Evolutionary conservation across 2,888 invertebrate genomes (phyloP), one percentile per base, ranked within the genome.

Genomic region (Cheilosia grossa): DNA sequence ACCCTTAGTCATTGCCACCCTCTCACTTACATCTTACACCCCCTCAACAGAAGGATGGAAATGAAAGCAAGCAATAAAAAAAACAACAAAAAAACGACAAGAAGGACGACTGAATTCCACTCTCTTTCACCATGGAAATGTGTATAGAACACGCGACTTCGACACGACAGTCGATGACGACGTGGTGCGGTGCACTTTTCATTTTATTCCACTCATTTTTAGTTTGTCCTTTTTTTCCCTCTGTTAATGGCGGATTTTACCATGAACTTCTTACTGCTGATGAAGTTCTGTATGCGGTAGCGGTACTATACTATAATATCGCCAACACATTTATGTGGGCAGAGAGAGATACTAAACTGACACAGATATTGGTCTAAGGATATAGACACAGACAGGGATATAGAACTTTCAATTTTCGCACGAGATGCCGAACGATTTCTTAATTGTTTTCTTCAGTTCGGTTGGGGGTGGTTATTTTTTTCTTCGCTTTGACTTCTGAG

Each of bases 381-480:
- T 19, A 19, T 27, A 17, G 7, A 27, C 49, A 27, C 49, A 27
- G 58, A 27, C 49, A 27, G 58, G 17, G 42, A 44, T 44, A 40
- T 47, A 69, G 56, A 72, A 85, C 85, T 85, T 85, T 85, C 85
- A 81, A 77, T 85, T 85, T 81, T 85, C 85, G 75, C 81, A 85
- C 81, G 59, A 27, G 27, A 67, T 81, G 56, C 85, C 70, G 61
- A 85, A 77, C 80, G 72, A 73, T 81, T 85, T 81, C 85, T 77
- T 81, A 85, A 81, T 85, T 81, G 81, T 85, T 77, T 85, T 81
- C 77, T 77, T 81, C 74, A 80, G 70, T 79, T 80, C 66, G 44
- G 54, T 70, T 69, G 72, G 63, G 54, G 33, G 54, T 51, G 33
- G 30, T 33, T 56, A 30, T 21, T 69, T 56, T 73, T 51, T 2